Conservation (phyloP, 2,888 invertebrate species). For the Eupithecia vulgata region DNA sequence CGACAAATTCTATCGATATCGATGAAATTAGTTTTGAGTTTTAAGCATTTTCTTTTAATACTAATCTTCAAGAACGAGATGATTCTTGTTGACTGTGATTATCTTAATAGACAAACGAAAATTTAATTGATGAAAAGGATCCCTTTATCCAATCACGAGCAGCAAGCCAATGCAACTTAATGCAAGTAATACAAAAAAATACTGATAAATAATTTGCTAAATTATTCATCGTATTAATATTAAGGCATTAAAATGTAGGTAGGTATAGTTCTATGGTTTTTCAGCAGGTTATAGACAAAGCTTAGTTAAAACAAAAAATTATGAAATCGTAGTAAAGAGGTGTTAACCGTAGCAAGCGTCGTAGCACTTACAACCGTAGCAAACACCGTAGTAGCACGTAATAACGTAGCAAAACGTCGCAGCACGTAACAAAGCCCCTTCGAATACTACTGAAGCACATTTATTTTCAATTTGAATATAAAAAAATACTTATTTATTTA, state of each 20-base stretch:
- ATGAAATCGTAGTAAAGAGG: background rate
- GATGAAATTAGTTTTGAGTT: conserved; percentile 27
- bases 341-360: background rate
- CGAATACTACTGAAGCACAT: too few species aligned
- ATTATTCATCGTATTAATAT: background rate
- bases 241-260: background rate
- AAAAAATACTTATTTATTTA: background rate
- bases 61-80: too few species aligned
- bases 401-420: background rate
- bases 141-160: background rate
- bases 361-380: background rate
- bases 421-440: too few species aligned
- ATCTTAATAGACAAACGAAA: too few species aligned
- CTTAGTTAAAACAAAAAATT: background rate
- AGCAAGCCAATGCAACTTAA: too few species aligned
- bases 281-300: background rate
- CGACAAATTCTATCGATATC: conserved; percentile 56
- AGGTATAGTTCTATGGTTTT: background rate
- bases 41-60: background rate
- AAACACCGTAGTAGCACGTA: background rate
- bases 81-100: too few species aligned
- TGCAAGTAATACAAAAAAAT: background rate
- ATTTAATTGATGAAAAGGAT: background rate
- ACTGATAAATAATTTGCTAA: background rate
- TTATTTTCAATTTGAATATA: background rate